phyloP scores from a whole-genome alignment of 2,888 invertebrate genomes.

The Asteroscopus sphinx region DNA sequence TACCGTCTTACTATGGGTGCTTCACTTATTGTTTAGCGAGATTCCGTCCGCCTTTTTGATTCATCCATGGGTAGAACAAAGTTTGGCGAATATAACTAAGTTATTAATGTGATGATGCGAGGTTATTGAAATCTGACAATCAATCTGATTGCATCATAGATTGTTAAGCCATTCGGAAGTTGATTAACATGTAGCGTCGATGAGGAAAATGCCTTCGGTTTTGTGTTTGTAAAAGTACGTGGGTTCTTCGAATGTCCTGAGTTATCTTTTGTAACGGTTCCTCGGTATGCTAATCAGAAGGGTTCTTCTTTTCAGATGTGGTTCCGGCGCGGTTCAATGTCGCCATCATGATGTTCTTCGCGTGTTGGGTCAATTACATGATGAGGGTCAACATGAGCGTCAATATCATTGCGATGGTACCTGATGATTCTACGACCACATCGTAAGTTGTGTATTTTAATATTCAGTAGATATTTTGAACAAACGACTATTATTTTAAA shows the following conservation, averaged over 20 bases:
- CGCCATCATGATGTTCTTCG: constrained; percentile 93
- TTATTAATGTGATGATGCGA: constrained; percentile 13
- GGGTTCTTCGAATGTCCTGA: constrained; percentile 27
- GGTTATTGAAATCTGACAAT: constrained; percentile 19
- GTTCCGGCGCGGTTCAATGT: constrained; percentile 84
- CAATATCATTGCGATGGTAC: constrained; percentile 93
- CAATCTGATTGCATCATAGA: constrained; percentile 29
- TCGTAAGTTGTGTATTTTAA: constrained; percentile 79
- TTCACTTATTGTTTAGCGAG: too few species aligned
- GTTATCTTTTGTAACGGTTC: constrained; percentile 18
- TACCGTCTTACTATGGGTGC: too few species aligned
- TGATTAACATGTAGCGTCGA: constrained; percentile 32
- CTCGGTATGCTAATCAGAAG: constrained; percentile 24
- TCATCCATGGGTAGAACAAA: neutral
- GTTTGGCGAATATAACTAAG: constrained; percentile 14
- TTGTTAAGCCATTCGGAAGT: constrained; percentile 35
- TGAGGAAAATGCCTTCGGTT: constrained; percentile 49
- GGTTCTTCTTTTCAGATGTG: constrained; percentile 70
- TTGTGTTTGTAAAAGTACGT: constrained; percentile 23
- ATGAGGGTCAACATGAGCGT: constrained; percentile 94
- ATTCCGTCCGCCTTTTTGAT: too few species aligned
- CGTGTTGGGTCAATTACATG: constrained; percentile 93
- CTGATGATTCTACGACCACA: constrained; percentile 73
- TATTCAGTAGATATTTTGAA: too few species aligned
- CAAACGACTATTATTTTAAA: too few species aligned